Percentiles rank a stretch among this genome's conserved stretches.
These are phyloP conservation scores for Synchiropus splendidus DNA, from an alignment of 2,113 vertebrate genomes.

Conservation along the genomic window DNA sequence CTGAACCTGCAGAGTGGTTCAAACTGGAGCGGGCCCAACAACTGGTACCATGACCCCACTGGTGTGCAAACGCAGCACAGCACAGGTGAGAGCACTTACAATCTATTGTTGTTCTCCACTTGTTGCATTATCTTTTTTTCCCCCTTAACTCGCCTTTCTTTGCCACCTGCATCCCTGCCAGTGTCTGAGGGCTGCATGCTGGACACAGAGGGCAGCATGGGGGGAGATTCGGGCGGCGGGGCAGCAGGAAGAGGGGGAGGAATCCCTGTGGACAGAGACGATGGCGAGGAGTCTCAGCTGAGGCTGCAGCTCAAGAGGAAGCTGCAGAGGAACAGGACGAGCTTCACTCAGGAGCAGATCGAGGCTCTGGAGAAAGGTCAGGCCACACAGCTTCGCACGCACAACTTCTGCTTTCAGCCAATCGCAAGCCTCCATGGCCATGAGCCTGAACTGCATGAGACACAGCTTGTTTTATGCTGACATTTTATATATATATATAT, in stretches of 20 bases:
- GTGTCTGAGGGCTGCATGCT: constrained; percentile 66
- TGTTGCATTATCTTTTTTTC: not conserved
- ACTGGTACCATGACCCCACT: constrained; percentile 75
- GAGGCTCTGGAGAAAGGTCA: constrained; percentile 81
- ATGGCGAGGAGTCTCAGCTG: constrained; percentile 75
- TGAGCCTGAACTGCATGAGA: constrained; percentile 16
- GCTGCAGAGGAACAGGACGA: constrained; percentile 78
- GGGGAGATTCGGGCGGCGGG: constrained; percentile 47
- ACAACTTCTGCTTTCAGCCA: constrained; percentile 28
- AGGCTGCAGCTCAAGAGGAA: constrained; percentile 80
- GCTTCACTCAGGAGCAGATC: constrained; percentile 81
- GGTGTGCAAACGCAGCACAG: constrained; percentile 63
- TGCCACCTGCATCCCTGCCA: constrained; percentile 28
- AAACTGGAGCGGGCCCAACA: constrained; percentile 72
- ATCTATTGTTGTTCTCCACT: not conserved
- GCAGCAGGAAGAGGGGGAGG: constrained; percentile 46
- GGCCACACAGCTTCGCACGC: constrained; percentile 22
- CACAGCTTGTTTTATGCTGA: constrained; percentile 22
- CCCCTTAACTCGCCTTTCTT: constrained; percentile 16
- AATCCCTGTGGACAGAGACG: constrained; percentile 58
- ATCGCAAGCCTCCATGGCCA: constrained; percentile 11
- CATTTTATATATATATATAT: not conserved
- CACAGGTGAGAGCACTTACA: constrained; percentile 54
- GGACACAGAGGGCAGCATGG: constrained; percentile 5
- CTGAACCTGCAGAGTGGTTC: constrained; percentile 75